Evolutionary conservation across 2,888 invertebrate genomes (phyloP), one percentile per base, ranked within the genome.

Genomic region (Panzeria rudis): DNA sequence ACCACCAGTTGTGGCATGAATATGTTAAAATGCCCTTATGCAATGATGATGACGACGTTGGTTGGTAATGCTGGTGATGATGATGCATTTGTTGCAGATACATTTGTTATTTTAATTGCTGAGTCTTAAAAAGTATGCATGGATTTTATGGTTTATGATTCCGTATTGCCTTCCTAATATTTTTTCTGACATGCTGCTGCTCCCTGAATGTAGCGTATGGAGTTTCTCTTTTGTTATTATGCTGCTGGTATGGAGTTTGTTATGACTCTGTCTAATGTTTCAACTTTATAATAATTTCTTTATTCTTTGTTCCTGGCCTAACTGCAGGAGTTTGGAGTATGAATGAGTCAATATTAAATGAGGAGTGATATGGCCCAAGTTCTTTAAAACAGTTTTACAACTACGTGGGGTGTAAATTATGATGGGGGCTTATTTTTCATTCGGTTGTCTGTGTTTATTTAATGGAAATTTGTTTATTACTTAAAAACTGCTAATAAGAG

Each of bases 71-170:
- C 29, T 77, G 32, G 32, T 66, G 32, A 72, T 47, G 80, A 73
- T 83, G 78, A 83, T 81, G 84, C 77, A 80, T 73, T 86, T 83
- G 62, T 41, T 71, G 73, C 73, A 81, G 77, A 81, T 86, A 81
- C 81, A 78, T 84, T 77, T 84, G 81, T 84, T 86, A 82, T 78
- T 82, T 76, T 82, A 77, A 84, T 84, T 83, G 71, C 76, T 56
- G 52, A 71, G 75, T 82, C 79, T 75, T 73, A 64, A 79, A 82
- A 76, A 69, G 17, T 77, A 69, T 78, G 77, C 69, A 69, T 73
- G 62, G 35, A 56, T 69, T 84, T 85, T 86, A 78, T 76, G 84
- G 81, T 72, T 75, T 59, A 71, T 84, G 77, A 80, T 52, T 77
- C 17, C 68, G 66, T 72, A 62, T 50, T 72, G 66, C 35, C 5